A percentile compares a stretch with the other conserved stretches of the same genome.
Evolutionary conservation across 2,888 invertebrate species (phyloP).

Genomic region (Venusia cambrica): DNA sequence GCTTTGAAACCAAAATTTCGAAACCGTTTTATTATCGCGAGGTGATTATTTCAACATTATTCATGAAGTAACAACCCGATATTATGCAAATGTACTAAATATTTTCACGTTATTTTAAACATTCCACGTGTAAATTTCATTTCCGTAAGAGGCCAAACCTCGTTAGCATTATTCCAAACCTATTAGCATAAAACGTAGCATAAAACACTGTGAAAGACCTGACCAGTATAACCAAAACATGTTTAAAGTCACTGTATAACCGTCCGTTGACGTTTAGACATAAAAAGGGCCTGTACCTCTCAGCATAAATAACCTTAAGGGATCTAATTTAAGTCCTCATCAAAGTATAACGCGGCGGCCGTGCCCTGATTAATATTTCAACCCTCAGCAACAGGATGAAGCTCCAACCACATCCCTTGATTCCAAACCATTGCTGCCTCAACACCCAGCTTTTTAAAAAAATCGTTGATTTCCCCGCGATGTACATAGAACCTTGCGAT

Average conservation of each 20-base stretch:
- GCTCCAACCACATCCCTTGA: constrained; percentile 1
- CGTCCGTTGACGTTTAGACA: constrained; percentile 14
- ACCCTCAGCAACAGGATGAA: constrained; percentile 30
- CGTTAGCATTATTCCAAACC: too few species aligned
- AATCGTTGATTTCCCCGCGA: constrained; percentile 1
- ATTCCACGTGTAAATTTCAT: too few species aligned
- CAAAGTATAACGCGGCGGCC: constrained; percentile 36
- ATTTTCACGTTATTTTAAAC: too few species aligned
- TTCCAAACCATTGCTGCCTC: constrained; percentile 14
- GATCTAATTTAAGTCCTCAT: constrained; percentile 45
- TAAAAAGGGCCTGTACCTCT: constrained; percentile 26
- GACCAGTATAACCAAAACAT: constrained; percentile 4
- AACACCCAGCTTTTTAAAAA: background rate
- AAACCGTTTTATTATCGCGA: too few species aligned
- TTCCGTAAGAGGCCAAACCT: constrained; percentile 3
- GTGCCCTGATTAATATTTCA: constrained; percentile 44
- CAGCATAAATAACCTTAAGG: constrained; percentile 35
- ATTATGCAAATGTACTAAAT: too few species aligned
- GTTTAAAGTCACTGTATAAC: constrained; percentile 19
- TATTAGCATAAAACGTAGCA: too few species aligned
- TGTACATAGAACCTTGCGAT: constrained; percentile 5
- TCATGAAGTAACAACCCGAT: too few species aligned
- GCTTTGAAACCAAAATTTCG: too few species aligned
- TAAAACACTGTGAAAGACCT: too few species aligned
- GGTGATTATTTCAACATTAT: too few species aligned